Evolutionary conservation across 2,113 vertebrate genomes (phyloP).

Genomic region (Melanocharis versteri): DNA sequence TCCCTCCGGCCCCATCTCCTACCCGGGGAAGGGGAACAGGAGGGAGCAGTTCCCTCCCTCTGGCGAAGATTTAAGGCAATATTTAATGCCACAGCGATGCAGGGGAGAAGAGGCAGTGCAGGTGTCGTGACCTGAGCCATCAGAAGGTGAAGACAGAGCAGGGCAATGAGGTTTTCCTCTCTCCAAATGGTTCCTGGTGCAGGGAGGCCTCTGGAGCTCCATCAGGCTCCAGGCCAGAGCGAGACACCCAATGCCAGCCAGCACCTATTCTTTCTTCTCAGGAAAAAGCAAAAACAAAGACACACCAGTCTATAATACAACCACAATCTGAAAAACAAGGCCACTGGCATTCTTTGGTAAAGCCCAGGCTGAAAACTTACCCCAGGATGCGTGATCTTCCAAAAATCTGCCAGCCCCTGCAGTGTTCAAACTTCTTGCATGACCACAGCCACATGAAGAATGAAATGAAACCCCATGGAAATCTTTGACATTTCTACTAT

Average conservation of each 20-base stretch:
- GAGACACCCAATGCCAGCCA: background rate
- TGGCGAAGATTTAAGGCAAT: accelerated
- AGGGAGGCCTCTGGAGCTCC: background rate
- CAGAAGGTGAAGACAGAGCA: background rate
- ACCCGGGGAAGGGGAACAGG: background rate
- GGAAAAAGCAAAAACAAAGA: background rate
- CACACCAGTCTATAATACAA: background rate
- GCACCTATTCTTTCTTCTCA: background rate
- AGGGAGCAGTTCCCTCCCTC: background rate
- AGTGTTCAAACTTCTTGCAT: slow-evolving; percentile 61
- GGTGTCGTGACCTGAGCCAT: background rate
- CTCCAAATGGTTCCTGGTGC: background rate
- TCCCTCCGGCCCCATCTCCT: background rate
- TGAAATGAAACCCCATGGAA: slow-evolving; percentile 72
- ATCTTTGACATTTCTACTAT: slow-evolving; percentile 75
- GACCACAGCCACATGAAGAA: slow-evolving; percentile 75
- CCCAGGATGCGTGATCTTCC: slow-evolving; percentile 62
- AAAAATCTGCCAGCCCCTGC: slow-evolving; percentile 71
- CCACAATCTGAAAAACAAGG: background rate
- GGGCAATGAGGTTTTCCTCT: accelerated
- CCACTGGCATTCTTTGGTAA: background rate
- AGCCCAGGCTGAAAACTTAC: slow-evolving; percentile 57
- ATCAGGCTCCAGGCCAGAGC: background rate
- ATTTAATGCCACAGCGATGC: accelerated
- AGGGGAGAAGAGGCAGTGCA: background rate